Evolutionary conservation across 2,113 vertebrate species (phyloP).

Genomic region (Anthoscopus minutus): DNA sequence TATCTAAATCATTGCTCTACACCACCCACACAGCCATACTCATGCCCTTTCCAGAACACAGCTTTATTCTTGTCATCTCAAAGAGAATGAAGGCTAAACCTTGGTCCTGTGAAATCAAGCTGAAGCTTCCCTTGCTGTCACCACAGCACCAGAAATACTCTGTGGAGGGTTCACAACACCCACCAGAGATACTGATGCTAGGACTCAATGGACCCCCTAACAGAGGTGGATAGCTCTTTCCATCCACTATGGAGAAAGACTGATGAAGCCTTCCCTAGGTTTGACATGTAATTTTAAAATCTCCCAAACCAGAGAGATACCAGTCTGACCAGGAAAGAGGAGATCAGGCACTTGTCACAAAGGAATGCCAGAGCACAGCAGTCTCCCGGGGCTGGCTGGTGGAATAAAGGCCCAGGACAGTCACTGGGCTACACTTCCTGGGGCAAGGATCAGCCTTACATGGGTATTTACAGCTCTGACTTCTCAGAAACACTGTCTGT

Average conservation of each 20-base stretch:
- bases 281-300: background rate
- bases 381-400: background rate
- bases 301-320: background rate
- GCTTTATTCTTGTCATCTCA: background rate
- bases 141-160: background rate
- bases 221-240: background rate
- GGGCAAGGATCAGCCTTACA: background rate
- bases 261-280: background rate
- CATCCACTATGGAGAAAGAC: rapidly evolving
- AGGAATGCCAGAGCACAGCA: background rate
- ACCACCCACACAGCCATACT: background rate
- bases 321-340: background rate
- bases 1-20: background rate
- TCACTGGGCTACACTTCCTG: background rate
- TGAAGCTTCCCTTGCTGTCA: background rate
- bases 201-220: background rate
- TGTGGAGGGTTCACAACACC: background rate
- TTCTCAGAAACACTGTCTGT: background rate
- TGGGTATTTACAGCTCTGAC: background rate
- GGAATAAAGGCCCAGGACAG: rapidly evolving
- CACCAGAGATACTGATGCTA: background rate
- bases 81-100: background rate
- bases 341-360: background rate
- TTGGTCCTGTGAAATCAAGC: background rate
- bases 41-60: background rate